phyloP scores from a whole-genome alignment of 2,797 vertebrate species.

The Brachyrhaphis roseni region DNA sequence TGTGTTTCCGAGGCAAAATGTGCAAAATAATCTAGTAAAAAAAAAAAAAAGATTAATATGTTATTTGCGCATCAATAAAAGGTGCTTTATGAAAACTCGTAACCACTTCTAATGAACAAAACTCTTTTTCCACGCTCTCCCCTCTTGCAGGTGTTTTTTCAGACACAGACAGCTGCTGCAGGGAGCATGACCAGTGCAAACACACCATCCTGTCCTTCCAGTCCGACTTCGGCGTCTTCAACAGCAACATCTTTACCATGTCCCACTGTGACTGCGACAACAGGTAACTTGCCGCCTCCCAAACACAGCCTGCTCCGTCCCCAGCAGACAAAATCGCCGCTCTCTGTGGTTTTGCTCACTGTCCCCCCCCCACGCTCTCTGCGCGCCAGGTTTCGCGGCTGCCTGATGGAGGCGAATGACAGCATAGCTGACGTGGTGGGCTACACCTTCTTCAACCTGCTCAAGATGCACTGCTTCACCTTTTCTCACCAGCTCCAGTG shows the following conservation, averaged over 20 bases:
- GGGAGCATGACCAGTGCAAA: conserved; percentile 88
- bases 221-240: conserved; percentile 86
- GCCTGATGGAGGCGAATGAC: conserved; percentile 80
- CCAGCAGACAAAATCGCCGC: not conserved
- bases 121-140: not conserved
- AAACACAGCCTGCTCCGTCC: not conserved
- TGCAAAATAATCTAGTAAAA: not conserved
- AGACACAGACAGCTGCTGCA: conserved; percentile 87
- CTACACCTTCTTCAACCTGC: conserved; percentile 87
- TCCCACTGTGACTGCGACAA: conserved; percentile 91
- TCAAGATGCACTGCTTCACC: conserved; percentile 88
- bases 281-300: conserved; percentile 45
- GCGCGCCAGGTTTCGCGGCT: conserved; percentile 81
- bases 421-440: conserved; percentile 85
- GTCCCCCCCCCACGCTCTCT: rapidly evolving
- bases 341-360: not conserved
- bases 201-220: conserved; percentile 84
- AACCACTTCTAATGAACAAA: not conserved
- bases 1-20: not conserved
- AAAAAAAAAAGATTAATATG: not conserved
- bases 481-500: conserved; percentile 84
- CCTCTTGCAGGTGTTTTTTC: conserved; percentile 72
- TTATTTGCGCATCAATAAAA: not conserved
- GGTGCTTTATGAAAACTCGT: not conserved
- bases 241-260: conserved; percentile 89